Evolutionary conservation across 2,797 vertebrate genomes (phyloP).

Genomic region (Chelon auratus): DNA sequence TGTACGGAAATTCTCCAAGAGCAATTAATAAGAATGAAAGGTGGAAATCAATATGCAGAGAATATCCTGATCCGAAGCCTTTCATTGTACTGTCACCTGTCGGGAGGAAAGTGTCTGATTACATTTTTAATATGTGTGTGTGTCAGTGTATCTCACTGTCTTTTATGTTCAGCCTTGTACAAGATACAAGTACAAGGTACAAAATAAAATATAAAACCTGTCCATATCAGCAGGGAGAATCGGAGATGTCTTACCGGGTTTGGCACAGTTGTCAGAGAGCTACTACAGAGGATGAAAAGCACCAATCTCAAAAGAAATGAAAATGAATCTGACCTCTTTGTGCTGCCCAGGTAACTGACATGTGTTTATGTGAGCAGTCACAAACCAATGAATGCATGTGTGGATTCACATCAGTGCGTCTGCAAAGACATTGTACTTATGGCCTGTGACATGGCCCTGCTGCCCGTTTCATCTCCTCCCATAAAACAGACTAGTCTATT

Average conservation of each 20-base stretch:
- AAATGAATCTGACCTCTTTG: constrained; percentile 64
- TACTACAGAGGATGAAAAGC: constrained; percentile 46
- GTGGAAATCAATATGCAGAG: constrained; percentile 68
- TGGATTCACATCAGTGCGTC: constrained; percentile 2
- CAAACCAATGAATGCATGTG: not conserved
- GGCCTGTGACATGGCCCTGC: constrained; percentile 1
- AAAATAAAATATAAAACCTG: constrained; percentile 58
- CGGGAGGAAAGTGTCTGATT: constrained; percentile 56
- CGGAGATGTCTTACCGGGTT: constrained; percentile 38
- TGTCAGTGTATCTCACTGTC: constrained; percentile 25
- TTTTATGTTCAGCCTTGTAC: constrained; percentile 23
- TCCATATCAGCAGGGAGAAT: constrained; percentile 49
- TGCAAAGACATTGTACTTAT: not conserved
- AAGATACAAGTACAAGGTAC: constrained; percentile 20
- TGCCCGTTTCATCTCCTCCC: constrained; percentile 37
- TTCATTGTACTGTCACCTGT: constrained; percentile 71
- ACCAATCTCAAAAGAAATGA: constrained; percentile 63
- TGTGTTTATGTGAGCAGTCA: constrained; percentile 10
- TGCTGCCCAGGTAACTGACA: not conserved
- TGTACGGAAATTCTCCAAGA: constrained; percentile 72
- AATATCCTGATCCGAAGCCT: constrained; percentile 61
- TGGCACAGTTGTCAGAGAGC: constrained; percentile 49
- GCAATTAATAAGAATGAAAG: constrained; percentile 83
- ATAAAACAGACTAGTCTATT: constrained; percentile 51
- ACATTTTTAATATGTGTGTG: constrained; percentile 24